A percentile compares a stretch with the other conserved stretches of the same genome.
These are phyloP conservation scores for Phalloptychus januarius DNA, from an alignment of 2,797 vertebrate genomes.

Conservation along the genomic window DNA sequence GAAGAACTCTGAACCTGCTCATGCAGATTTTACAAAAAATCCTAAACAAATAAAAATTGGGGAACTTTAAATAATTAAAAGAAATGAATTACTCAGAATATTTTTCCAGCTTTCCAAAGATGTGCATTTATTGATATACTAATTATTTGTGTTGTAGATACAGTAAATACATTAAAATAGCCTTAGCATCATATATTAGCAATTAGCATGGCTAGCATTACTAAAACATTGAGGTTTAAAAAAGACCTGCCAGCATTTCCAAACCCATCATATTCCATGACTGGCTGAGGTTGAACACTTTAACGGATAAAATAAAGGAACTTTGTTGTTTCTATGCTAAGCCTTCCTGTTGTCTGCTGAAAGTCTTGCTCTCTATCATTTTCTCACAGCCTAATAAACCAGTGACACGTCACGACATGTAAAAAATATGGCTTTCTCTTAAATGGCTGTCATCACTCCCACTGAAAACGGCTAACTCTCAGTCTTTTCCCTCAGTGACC, in stretches of 20 bases:
- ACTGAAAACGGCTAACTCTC: not conserved
- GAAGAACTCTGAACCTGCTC: not conserved
- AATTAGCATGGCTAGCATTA: not conserved
- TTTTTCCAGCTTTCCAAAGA: not conserved
- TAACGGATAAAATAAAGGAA: not conserved
- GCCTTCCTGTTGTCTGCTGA: slow-evolving; percentile 8
- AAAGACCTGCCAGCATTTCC: not conserved
- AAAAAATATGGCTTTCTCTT: not conserved
- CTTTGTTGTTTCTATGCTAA: not conserved
- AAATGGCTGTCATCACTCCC: not conserved
- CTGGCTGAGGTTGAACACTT: not conserved
- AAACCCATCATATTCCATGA: not conserved
- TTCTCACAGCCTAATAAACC: not conserved
- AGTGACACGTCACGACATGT: not conserved
- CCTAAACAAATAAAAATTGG: not conserved
- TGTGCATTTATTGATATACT: not conserved
- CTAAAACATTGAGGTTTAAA: not conserved
- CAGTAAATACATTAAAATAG: not conserved
- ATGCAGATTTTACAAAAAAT: not conserved
- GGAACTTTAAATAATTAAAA: not conserved
- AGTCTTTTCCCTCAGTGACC: not conserved
- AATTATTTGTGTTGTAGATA: not conserved
- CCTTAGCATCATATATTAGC: not conserved
- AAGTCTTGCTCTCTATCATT: not conserved
- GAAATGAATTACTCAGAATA: not conserved